phyloP scores from a whole-genome alignment of 2,888 invertebrate species.

The Nephrotoma guestfalica region DNA sequence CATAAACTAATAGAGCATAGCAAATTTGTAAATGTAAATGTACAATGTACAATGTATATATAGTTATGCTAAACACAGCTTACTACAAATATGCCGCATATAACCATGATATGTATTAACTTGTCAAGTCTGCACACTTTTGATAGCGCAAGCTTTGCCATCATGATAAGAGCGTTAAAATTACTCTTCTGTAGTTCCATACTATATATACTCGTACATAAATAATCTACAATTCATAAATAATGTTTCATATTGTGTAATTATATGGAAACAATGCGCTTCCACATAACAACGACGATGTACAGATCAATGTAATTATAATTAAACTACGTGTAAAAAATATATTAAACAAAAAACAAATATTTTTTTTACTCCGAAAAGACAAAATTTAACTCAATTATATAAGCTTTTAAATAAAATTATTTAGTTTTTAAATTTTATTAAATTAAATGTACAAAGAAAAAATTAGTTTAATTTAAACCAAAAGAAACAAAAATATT shows the following conservation, averaged over 20 bases:
- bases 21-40: not conserved
- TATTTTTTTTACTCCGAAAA: not conserved
- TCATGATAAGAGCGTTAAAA: not conserved
- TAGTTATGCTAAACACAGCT: not conserved
- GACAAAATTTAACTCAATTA: not conserved
- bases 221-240: not conserved
- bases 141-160: too few species aligned
- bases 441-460: not conserved
- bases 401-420: not conserved
- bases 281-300: not conserved
- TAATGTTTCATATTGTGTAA: not conserved
- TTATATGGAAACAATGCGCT: not conserved
- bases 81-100: not conserved
- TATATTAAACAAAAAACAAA: not conserved
- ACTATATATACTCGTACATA: not conserved
- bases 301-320: not conserved
- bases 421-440: not conserved
- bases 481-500: not conserved
- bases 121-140: not conserved
- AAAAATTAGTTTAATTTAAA: not conserved
- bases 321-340: not conserved
- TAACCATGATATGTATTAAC: not conserved
- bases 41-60: not conserved
- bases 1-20: not conserved
- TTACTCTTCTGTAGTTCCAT: not conserved